Evolutionary conservation across 2,113 vertebrate species (phyloP).

Genomic region (Periophthalmus modestus): DNA sequence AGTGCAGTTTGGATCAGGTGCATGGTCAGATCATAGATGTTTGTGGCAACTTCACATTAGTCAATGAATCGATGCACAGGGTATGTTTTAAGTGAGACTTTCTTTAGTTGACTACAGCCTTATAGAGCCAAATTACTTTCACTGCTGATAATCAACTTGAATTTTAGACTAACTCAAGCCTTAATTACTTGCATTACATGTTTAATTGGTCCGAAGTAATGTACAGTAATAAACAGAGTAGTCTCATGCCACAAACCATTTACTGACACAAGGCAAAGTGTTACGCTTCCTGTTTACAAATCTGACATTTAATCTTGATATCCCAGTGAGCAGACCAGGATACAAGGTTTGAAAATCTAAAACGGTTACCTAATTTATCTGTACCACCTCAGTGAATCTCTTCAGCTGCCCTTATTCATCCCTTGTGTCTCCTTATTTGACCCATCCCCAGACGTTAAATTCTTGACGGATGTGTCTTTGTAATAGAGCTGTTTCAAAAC

Average conservation of each 20-base stretch:
- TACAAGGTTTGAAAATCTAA: too few species aligned
- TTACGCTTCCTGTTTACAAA: neutral
- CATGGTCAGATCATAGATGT: too few species aligned
- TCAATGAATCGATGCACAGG: too few species aligned
- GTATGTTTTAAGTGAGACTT: too few species aligned
- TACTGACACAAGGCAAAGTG: neutral
- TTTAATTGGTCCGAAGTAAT: neutral
- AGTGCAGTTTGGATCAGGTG: too few species aligned
- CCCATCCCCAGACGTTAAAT: neutral
- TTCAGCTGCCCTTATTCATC: neutral
- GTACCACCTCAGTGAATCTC: neutral
- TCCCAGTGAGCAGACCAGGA: too few species aligned
- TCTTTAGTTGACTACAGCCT: too few species aligned
- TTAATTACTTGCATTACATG: neutral
- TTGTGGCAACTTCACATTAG: too few species aligned
- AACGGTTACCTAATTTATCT: neutral
- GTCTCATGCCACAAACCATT: neutral
- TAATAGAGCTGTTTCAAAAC: neutral
- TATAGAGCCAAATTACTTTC: too few species aligned
- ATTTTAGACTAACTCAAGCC: neutral
- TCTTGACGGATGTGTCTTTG: neutral
- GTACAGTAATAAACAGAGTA: neutral
- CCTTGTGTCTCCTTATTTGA: neutral
- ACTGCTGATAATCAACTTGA: neutral
- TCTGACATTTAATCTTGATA: neutral